Conservation (phyloP, 2,113 vertebrate species). For the Scortum barcoo region DNA sequence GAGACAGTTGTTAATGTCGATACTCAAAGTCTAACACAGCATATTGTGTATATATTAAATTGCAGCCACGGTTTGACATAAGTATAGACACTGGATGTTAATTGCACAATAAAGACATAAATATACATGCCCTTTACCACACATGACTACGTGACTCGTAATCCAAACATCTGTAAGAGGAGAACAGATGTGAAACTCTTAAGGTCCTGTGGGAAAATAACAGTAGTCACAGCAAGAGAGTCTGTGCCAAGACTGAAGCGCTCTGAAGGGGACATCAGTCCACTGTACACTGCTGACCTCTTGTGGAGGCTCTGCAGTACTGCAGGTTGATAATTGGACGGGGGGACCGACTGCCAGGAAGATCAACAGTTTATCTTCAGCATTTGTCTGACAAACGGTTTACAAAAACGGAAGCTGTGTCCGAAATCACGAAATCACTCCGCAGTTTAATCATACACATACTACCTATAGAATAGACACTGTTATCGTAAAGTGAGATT, state of each 20-base stretch:
- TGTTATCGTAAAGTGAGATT: background rate
- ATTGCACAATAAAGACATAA: background rate
- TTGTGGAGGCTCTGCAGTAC: conserved; percentile 50
- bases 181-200: conserved; percentile 29
- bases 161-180: conserved; percentile 33
- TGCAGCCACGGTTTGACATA: background rate
- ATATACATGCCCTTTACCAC: background rate
- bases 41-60: background rate
- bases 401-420: background rate
- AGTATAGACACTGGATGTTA: background rate
- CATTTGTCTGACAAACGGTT: background rate
- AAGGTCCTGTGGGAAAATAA: conserved; percentile 1
- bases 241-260: background rate
- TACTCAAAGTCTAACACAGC: background rate
- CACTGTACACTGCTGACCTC: conserved; percentile 59
- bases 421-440: background rate
- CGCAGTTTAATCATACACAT: background rate
- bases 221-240: background rate
- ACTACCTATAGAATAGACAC: background rate
- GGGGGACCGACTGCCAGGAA: background rate
- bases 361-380: background rate
- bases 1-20: background rate
- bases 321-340: conserved; percentile 37
- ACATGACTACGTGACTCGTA: background rate
- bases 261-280: background rate